These are phyloP conservation scores for Nilaparvata lugens DNA, from an alignment of 1,140 invertebrate species.

Conservation along the genomic window DNA sequence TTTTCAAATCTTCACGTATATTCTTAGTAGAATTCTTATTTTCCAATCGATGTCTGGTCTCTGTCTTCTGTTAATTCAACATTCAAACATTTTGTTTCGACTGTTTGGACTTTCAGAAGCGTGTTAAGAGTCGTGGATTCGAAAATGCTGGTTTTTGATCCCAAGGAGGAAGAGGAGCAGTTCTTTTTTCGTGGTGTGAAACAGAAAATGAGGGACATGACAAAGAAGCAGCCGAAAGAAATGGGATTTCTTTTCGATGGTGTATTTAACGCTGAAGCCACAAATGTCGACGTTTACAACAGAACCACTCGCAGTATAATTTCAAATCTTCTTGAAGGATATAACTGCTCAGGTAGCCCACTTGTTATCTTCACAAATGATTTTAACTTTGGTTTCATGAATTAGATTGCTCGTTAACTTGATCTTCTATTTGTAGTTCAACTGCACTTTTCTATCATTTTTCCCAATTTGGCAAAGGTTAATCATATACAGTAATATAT, in stretches of 20 bases:
- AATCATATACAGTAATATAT: too few species aligned
- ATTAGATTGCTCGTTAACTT: too few species aligned
- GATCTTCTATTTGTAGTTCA: too few species aligned
- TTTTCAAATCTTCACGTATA: not conserved
- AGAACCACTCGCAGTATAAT: slow-evolving; percentile 69
- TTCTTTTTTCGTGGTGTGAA: slow-evolving; percentile 76
- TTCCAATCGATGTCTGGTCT: slow-evolving; percentile 7
- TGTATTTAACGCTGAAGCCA: slow-evolving; percentile 57
- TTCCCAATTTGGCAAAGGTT: too few species aligned
- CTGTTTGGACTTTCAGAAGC: slow-evolving; percentile 36
- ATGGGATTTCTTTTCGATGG: slow-evolving; percentile 79
- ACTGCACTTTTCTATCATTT: too few species aligned
- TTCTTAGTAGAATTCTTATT: slow-evolving; percentile 17
- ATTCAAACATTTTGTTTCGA: slow-evolving; percentile 29
- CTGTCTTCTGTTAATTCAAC: slow-evolving; percentile 26
- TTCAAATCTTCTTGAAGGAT: slow-evolving; percentile 67
- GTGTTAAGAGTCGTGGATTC: slow-evolving; percentile 67
- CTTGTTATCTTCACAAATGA: not conserved
- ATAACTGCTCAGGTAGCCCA: slow-evolving; percentile 68
- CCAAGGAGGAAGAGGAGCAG: slow-evolving; percentile 66
- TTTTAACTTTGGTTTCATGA: not conserved
- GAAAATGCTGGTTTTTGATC: slow-evolving; percentile 79
- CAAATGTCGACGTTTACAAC: slow-evolving; percentile 66
- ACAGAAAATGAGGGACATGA: slow-evolving; percentile 66
- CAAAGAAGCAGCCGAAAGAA: slow-evolving; percentile 76